Percentiles rank a stretch among this genome's conserved stretches.
Conservation (phyloP, 2,888 invertebrate species). For the Yponomeuta evonymella region DNA sequence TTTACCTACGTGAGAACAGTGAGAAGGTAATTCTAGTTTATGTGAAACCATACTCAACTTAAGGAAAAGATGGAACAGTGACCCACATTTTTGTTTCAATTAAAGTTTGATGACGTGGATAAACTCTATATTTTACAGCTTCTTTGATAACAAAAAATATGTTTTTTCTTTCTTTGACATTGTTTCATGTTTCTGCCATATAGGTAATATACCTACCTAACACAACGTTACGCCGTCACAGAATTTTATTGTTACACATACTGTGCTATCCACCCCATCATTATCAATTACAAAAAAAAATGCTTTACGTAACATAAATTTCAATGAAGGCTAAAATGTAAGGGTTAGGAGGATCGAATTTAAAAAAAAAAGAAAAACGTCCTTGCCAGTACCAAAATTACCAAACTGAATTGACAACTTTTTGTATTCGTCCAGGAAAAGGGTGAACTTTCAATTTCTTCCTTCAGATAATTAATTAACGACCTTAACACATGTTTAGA, state of each 20-base stretch:
- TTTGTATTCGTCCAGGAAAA: slow-evolving; percentile 27
- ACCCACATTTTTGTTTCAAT: neutral
- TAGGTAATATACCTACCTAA: too few relatives aligned
- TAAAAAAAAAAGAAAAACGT: neutral
- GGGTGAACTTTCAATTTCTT: slow-evolving; percentile 70
- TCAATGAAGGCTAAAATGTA: too few relatives aligned
- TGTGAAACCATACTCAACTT: neutral
- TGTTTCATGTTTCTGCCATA: neutral
- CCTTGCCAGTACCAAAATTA: neutral
- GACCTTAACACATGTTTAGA: slow-evolving; percentile 68
- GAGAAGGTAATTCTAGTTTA: too few relatives aligned
- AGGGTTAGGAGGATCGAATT: too few relatives aligned
- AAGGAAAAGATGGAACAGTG: neutral
- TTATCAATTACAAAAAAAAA: too few relatives aligned
- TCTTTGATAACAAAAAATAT: neutral
- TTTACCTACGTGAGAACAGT: too few relatives aligned
- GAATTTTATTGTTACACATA: too few relatives aligned
- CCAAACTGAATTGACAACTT: neutral
- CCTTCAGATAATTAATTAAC: slow-evolving; percentile 48
- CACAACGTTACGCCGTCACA: too few relatives aligned
- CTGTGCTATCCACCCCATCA: too few relatives aligned
- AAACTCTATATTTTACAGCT: neutral
- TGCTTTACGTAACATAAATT: too few relatives aligned
- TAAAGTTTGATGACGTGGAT: neutral
- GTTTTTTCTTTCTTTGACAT: neutral